phyloP scores from a whole-genome alignment of 2,797 vertebrate species.

The Smutsia temminckii region DNA sequence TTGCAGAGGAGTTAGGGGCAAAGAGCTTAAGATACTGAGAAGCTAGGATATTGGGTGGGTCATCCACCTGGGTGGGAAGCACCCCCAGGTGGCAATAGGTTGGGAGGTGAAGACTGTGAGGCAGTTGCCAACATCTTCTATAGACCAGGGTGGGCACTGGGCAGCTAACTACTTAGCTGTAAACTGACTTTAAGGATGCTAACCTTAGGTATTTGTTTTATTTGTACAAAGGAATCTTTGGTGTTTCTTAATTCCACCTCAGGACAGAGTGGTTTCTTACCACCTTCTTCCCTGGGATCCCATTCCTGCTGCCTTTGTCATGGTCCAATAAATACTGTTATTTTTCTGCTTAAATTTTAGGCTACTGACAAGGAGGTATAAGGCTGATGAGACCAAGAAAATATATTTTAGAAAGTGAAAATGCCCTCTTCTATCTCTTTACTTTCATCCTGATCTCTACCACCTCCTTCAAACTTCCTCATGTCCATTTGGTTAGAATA shows the following conservation, averaged over 20 bases:
- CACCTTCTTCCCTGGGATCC: background rate
- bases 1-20: background rate
- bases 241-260: background rate
- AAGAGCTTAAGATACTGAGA: background rate
- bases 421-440: background rate
- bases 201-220: background rate
- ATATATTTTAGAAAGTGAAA: conserved; percentile 20
- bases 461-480: background rate
- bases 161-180: background rate
- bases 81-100: background rate
- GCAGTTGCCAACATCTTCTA: background rate
- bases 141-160: background rate
- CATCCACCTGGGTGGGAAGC: background rate
- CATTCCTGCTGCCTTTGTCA: background rate
- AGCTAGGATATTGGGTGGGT: background rate
- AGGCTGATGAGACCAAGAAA: background rate
- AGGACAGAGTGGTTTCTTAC: background rate
- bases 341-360: background rate
- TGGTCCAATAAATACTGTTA: background rate
- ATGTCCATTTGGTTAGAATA: background rate
- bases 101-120: background rate
- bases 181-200: background rate
- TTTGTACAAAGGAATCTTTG: background rate
- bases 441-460: background rate
- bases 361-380: background rate